A percentile compares a stretch with the other conserved stretches of the same genome.
These are phyloP conservation scores for Trachelus tabidus DNA, from an alignment of 2,888 invertebrate species.

Conservation along the genomic window DNA sequence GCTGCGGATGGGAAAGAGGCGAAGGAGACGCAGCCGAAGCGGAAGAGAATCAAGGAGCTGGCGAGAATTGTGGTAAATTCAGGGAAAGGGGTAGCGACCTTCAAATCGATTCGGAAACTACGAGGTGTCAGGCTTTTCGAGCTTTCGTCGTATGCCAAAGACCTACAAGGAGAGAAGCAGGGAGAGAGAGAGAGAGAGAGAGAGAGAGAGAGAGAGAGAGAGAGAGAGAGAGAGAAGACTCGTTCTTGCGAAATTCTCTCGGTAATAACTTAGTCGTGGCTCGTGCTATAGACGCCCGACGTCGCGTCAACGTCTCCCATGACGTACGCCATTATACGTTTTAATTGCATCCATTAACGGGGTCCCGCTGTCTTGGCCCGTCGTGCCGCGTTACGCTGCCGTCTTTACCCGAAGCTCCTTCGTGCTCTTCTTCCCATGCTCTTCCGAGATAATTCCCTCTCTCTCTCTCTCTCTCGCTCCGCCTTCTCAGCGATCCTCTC, in stretches of 20 bases:
- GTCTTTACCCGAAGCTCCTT: neutral
- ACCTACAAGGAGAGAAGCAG: too few species aligned
- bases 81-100: neutral
- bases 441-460: conserved; percentile 14
- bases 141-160: neutral
- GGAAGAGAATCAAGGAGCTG: too few species aligned
- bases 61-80: neutral
- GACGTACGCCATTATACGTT: conserved; percentile 53
- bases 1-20: too few species aligned
- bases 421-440: conserved; percentile 21
- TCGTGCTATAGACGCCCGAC: conserved; percentile 14
- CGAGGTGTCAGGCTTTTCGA: neutral
- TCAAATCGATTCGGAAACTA: neutral
- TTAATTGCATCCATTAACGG: conserved; percentile 63
- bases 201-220: too few species aligned
- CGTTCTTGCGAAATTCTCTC: neutral
- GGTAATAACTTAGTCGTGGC: conserved; percentile 47
- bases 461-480: conserved; percentile 9
- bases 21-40: too few species aligned
- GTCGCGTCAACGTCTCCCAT: conserved; percentile 31
- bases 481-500: neutral
- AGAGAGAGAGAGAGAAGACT: too few species aligned
- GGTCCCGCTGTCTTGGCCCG: conserved; percentile 23
- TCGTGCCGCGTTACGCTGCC: conserved; percentile 24
- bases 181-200: too few species aligned